phyloP scores from a whole-genome alignment of 2,113 vertebrate genomes.

The Nicator chloris region DNA sequence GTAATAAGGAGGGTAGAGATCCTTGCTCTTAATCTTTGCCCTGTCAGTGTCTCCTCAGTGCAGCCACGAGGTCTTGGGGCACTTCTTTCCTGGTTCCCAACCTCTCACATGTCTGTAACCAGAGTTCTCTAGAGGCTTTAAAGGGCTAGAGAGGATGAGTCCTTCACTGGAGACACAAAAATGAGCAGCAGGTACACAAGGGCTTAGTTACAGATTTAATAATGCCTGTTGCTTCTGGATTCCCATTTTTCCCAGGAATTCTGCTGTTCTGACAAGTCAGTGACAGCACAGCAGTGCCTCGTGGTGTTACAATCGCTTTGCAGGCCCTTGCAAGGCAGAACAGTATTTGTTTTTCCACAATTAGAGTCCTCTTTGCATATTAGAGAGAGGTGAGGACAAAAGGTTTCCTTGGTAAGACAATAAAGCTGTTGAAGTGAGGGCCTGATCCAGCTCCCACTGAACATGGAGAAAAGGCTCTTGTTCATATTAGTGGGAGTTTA shows the following conservation, averaged over 20 bases:
- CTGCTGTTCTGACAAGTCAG: background rate
- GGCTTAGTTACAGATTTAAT: background rate
- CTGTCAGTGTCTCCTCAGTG: background rate
- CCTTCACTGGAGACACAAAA: background rate
- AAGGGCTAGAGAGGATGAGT: background rate
- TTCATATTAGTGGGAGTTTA: conserved; percentile 23
- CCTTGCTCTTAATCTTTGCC: background rate
- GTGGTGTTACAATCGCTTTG: background rate
- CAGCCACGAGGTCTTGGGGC: background rate
- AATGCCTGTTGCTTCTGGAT: background rate
- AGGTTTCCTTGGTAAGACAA: conserved; percentile 18
- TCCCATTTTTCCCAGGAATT: background rate
- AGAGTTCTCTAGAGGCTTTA: background rate
- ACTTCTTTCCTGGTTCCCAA: background rate
- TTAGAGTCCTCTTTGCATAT: background rate
- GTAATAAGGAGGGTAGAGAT: background rate
- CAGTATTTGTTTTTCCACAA: background rate
- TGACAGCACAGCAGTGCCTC: background rate
- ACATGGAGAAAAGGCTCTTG: conserved; percentile 30
- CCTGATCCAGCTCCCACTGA: conserved; percentile 7
- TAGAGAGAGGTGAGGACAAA: conserved; percentile 32
- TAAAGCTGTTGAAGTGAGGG: conserved; percentile 23
- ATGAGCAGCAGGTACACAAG: background rate
- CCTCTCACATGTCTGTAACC: background rate
- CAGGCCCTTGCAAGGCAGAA: background rate